A percentile compares a stretch with the other conserved stretches of the same genome.
These are phyloP conservation scores for Apostichopus californicus DNA, from an alignment of 35 echinoderm and acorn worm genomes.

Conservation along the genomic window DNA sequence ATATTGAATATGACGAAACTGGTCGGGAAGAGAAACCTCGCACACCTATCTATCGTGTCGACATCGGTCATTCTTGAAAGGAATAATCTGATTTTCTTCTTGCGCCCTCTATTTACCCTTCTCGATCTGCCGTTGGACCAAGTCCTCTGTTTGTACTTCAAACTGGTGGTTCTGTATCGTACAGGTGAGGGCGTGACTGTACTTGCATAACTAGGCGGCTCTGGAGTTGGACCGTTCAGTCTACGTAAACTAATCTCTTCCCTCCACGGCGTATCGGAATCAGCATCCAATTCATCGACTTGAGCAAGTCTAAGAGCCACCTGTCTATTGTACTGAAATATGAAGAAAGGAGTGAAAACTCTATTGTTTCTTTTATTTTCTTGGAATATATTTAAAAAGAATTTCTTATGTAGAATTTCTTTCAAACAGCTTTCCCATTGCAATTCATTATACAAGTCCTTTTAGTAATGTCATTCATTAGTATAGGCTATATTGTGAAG, in stretches of 20 bases:
- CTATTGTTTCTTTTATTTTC: too few relatives aligned
- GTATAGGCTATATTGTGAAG: too few relatives aligned
- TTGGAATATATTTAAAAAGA: too few relatives aligned
- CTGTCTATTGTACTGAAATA: constrained; percentile 71
- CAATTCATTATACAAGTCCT: too few relatives aligned
- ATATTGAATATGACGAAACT: constrained; percentile 85
- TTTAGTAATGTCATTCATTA: too few relatives aligned
- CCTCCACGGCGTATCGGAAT: constrained; percentile 49
- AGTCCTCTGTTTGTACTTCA: constrained; percentile 51
- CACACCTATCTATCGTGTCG: constrained; percentile 73
- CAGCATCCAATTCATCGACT: constrained; percentile 56
- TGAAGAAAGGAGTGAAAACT: not conserved
- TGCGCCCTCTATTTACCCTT: constrained; percentile 54
- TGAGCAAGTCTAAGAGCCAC: constrained; percentile 78
- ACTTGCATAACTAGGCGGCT: constrained; percentile 48
- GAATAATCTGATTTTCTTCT: constrained; percentile 59
- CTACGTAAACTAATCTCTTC: constrained; percentile 54
- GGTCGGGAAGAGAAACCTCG: constrained; percentile 71
- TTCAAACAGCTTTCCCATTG: too few relatives aligned
- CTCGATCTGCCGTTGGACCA: constrained; percentile 39
- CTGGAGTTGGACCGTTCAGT: constrained; percentile 35
- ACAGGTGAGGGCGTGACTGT: constrained; percentile 41
- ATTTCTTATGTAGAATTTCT: too few relatives aligned
- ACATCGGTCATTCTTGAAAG: constrained; percentile 73
- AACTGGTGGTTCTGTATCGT: constrained; percentile 18